phyloP scores from a whole-genome alignment of 2,797 vertebrate species.

The Aplochiton taeniatus region DNA sequence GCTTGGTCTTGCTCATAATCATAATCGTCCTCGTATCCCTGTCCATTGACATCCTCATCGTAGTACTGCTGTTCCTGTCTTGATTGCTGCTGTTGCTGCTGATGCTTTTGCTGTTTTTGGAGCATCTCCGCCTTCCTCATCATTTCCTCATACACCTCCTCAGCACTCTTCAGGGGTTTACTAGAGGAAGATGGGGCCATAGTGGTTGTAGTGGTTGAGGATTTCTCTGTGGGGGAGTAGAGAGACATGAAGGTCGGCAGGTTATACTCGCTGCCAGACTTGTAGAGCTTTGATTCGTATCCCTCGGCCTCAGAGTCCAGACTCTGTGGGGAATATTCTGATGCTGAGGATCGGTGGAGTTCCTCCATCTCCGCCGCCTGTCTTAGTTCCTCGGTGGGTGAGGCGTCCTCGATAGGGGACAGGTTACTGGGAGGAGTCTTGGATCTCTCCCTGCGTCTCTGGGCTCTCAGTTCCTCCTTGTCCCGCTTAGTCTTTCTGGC shows the following conservation, averaged over 20 bases:
- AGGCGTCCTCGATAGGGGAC: conserved; percentile 98
- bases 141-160: conserved; percentile 99
- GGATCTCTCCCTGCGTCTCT: conserved; percentile 95
- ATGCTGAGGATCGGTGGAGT: conserved; percentile 96
- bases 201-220: conserved; percentile 71
- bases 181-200: conserved; percentile 75
- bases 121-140: conserved; percentile 97
- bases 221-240: conserved; percentile 93
- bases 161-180: conserved; percentile 93
- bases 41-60: conserved; percentile 78
- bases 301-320: conserved; percentile 94
- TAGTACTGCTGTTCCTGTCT: conserved; percentile 63
- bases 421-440: conserved; percentile 98
- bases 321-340: conserved; percentile 95
- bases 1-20: conserved; percentile 79
- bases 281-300: conserved; percentile 92
- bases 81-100: conserved; percentile 66
- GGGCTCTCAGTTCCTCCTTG: conserved; percentile 96
- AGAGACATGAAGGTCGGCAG: conserved; percentile 97
- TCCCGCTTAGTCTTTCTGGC: conserved; percentile 95
- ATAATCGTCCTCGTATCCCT: conserved; percentile 83
- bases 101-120: conserved; percentile 86
- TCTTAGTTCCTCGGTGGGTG: conserved; percentile 95
- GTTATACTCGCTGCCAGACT: conserved; percentile 96
- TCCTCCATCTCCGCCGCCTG: conserved; percentile 99